Evolutionary conservation across 2,888 invertebrate genomes (phyloP).

Genomic region (Cantharis lateralis): DNA sequence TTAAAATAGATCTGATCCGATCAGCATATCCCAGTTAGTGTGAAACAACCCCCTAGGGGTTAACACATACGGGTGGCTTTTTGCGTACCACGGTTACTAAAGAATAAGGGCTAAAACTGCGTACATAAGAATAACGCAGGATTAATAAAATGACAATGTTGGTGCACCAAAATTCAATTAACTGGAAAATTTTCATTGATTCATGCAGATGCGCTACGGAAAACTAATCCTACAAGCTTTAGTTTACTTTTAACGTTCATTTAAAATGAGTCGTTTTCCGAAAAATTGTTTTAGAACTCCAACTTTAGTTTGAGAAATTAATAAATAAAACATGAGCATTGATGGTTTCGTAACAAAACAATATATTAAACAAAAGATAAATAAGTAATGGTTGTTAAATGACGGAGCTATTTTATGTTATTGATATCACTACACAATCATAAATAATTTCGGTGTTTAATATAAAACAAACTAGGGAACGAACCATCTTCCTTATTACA

Average conservation of each 20-base stretch:
- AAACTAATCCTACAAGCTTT: background rate
- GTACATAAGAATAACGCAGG: constrained; percentile 35
- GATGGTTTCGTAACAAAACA: background rate
- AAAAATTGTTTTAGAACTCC: background rate
- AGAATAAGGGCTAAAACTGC: constrained; percentile 35
- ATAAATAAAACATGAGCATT: background rate
- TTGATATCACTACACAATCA: background rate
- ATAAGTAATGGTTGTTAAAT: constrained; percentile 1
- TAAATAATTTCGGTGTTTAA: constrained; percentile 24
- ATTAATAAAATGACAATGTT: constrained; percentile 38
- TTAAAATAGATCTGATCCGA: constrained; percentile 45
- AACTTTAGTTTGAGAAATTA: background rate
- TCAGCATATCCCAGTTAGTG: constrained; percentile 51
- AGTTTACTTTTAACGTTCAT: background rate
- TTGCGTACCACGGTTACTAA: constrained; percentile 24
- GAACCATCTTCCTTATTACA: constrained; percentile 47
- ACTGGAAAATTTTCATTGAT: constrained; percentile 34
- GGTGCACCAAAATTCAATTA: constrained; percentile 40
- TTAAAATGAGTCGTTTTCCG: background rate
- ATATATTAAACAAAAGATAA: background rate
- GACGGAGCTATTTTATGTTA: background rate
- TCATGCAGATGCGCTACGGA: background rate
- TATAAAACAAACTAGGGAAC: constrained; percentile 39
- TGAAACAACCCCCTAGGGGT: constrained; percentile 55
- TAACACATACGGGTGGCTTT: constrained; percentile 25